Evolutionary conservation across 2,888 invertebrate species (phyloP).

Genomic region (Melanostoma scalare): DNA sequence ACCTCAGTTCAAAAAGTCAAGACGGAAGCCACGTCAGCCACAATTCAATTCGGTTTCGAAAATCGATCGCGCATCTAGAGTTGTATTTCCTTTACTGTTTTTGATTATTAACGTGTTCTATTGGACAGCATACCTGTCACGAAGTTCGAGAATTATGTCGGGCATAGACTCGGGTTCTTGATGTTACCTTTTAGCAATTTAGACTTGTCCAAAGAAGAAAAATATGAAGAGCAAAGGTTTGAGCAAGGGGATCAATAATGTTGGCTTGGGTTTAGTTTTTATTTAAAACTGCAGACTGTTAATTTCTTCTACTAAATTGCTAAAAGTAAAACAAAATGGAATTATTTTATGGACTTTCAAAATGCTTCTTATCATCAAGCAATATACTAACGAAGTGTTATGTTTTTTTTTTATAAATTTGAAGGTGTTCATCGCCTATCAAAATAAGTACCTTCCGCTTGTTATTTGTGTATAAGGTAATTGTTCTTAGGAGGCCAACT

Average conservation of each 20-base stretch:
- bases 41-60: conserved; percentile 91
- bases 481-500: no score
- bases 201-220: conserved; percentile 76
- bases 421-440: no score
- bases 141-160: conserved; percentile 82
- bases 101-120: conserved; percentile 90
- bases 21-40: conserved; percentile 82
- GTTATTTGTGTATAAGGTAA: no score
- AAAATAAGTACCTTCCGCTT: no score
- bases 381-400: no score
- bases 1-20: conserved; percentile 78
- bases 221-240: not conserved
- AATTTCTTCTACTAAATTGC: conserved; percentile 72
- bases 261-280: conserved; percentile 10
- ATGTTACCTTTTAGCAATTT: conserved; percentile 82
- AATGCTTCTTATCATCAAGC: conserved; percentile 38
- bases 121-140: conserved; percentile 89
- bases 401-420: no score
- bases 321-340: conserved; percentile 35
- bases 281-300: conserved; percentile 36
- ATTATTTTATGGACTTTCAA: conserved; percentile 52
- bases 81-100: conserved; percentile 90
- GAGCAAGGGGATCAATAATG: conserved; percentile 11
- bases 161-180: conserved; percentile 79
- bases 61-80: conserved; percentile 89